Conservation (phyloP, 1,140 invertebrate genomes). For the Thaumetopoea pityocampa region DNA sequence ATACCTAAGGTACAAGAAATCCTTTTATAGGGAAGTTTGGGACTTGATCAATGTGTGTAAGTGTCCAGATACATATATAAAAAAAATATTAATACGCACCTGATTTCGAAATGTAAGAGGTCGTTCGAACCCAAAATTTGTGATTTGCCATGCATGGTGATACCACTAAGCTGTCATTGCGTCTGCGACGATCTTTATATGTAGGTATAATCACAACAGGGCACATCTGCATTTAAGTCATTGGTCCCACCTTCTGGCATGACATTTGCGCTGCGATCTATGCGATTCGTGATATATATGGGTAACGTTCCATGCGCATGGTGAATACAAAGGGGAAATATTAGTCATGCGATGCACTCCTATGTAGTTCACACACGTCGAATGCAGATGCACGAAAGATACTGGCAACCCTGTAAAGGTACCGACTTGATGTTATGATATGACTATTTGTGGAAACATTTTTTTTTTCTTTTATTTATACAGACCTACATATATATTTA, state of each 20-base stretch:
- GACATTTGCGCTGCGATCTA: constrained; percentile 23
- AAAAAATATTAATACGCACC: too few species aligned
- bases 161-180: too few species aligned
- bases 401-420: constrained; percentile 26
- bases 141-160: too few species aligned
- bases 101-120: too few species aligned
- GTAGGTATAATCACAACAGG: constrained; percentile 6
- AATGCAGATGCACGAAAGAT: constrained; percentile 37
- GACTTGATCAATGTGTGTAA: too few species aligned
- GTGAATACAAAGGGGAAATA: constrained; percentile 48
- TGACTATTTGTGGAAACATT: constrained; percentile 3
- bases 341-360: constrained; percentile 51
- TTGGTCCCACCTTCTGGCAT: constrained; percentile 3
- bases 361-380: constrained; percentile 45
- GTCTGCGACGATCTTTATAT: too few species aligned
- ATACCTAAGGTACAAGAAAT: too few species aligned
- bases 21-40: too few species aligned
- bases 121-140: too few species aligned
- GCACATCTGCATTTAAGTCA: constrained; percentile 1
- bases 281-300: constrained; percentile 45
- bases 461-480: too few species aligned
- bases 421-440: constrained; percentile 22
- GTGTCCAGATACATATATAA: too few species aligned
- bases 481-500: too few species aligned
- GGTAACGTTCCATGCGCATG: constrained; percentile 24